These are phyloP conservation scores for Argyresthia albistria DNA, from an alignment of 2,888 invertebrate species.

Conservation along the genomic window DNA sequence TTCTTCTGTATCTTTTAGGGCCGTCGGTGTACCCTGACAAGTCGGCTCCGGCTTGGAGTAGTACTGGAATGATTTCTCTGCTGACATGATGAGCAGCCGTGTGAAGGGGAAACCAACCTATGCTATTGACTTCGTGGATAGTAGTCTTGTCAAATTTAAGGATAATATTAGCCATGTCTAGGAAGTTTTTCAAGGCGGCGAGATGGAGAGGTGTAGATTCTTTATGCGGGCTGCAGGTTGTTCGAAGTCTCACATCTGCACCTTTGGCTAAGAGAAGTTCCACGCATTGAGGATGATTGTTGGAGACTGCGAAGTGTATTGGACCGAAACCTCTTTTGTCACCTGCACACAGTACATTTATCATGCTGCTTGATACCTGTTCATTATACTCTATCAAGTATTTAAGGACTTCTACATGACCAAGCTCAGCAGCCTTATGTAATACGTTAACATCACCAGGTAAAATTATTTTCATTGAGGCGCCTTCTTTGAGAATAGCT, in stretches of 20 bases:
- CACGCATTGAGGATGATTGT: slow-evolving; percentile 60
- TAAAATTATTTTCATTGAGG: slow-evolving; percentile 47
- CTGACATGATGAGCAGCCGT: slow-evolving; percentile 70
- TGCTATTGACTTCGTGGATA: slow-evolving; percentile 50
- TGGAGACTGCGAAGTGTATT: slow-evolving; percentile 68
- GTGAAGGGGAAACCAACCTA: slow-evolving; percentile 52
- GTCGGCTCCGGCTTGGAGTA: slow-evolving; percentile 58
- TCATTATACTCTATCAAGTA: slow-evolving; percentile 58
- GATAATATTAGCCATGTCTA: slow-evolving; percentile 42
- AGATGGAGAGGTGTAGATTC: slow-evolving; percentile 60
- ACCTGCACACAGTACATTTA: slow-evolving; percentile 42
- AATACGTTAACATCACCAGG: slow-evolving; percentile 67
- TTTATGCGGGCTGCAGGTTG: slow-evolving; percentile 47
- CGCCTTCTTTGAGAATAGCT: slow-evolving; percentile 56
- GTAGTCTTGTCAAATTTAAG: slow-evolving; percentile 47
- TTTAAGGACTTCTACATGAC: slow-evolving; percentile 66
- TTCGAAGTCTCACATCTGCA: slow-evolving; percentile 53
- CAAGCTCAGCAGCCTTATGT: slow-evolving; percentile 73
- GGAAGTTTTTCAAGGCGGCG: slow-evolving; percentile 50
- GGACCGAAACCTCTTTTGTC: slow-evolving; percentile 58
- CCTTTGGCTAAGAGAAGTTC: slow-evolving; percentile 49
- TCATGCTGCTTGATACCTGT: slow-evolving; percentile 30
- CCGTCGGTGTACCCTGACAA: slow-evolving; percentile 49
- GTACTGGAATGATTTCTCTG: slow-evolving; percentile 62
- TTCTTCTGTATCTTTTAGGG: slow-evolving; percentile 44